Conservation (phyloP, 2,888 invertebrate species). For the Pseudococcus viburni region DNA sequence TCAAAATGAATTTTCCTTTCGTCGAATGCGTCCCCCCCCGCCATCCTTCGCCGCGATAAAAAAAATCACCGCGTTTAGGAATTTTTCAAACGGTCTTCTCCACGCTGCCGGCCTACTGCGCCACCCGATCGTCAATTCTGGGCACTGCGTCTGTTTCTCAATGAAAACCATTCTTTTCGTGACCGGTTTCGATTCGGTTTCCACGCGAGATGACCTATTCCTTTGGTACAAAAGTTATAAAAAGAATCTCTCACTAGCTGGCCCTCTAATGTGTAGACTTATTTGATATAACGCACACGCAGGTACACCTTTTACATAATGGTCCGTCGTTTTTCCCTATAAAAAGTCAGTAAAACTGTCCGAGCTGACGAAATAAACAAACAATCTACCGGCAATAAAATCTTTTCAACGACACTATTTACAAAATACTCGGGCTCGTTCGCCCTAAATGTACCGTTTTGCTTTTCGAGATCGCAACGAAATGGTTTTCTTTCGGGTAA, state of each 20-base stretch:
- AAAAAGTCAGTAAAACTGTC: conserved; percentile 56
- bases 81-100: conserved; percentile 23
- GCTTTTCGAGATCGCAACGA: not conserved
- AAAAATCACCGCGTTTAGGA: conserved; percentile 34
- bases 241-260: not conserved
- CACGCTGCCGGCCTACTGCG: not conserved
- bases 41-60: not conserved
- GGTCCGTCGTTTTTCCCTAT: conserved; percentile 16
- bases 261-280: not conserved
- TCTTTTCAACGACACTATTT: conserved; percentile 51
- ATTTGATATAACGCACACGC: conserved; percentile 23
- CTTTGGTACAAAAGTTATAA: conserved; percentile 39
- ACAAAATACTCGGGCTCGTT: not conserved
- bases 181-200: conserved; percentile 34
- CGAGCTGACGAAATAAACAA: conserved; percentile 48
- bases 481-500: conserved; percentile 7
- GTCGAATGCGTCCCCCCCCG: not conserved
- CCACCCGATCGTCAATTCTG: not conserved
- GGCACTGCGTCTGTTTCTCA: not conserved
- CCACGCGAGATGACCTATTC: conserved; percentile 13
- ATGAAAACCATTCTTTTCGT: conserved; percentile 41
- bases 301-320: conserved; percentile 40
- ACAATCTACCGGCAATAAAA: conserved; percentile 54
- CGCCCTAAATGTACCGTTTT: conserved; percentile 16
- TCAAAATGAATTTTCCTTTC: conserved; percentile 48